Evolutionary conservation across 2,797 vertebrate genomes (phyloP).

Genomic region (Pseudotriccus pelzelni): DNA sequence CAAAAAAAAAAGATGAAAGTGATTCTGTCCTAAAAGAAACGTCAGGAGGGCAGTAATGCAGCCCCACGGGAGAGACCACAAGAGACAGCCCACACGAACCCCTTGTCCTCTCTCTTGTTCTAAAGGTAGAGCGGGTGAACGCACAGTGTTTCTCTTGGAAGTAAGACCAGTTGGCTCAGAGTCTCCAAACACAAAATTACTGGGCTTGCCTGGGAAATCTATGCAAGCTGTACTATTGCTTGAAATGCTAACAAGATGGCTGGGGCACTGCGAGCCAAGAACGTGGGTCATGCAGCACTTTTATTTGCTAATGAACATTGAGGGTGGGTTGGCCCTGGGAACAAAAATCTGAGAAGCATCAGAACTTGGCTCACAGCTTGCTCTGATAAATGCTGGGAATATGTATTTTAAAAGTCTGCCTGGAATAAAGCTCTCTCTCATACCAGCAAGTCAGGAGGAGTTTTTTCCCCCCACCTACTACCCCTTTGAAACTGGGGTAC

Average conservation of each 20-base stretch:
- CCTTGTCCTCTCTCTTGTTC: not conserved
- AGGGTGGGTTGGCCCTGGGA: conserved; percentile 27
- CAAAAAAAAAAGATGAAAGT: not conserved
- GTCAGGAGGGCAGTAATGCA: not conserved
- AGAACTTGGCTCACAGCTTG: not conserved
- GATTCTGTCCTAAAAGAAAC: not conserved
- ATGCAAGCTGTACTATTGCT: not conserved
- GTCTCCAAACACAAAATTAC: conserved; percentile 25
- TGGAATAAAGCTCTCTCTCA: not conserved
- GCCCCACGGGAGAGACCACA: not conserved
- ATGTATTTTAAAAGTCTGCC: not conserved
- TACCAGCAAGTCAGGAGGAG: not conserved
- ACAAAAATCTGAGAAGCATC: conserved; percentile 33
- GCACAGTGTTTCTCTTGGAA: conserved; percentile 30
- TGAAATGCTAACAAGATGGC: conserved; percentile 49
- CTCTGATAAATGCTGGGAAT: conserved; percentile 7
- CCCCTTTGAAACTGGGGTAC: not conserved
- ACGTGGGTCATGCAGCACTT: conserved; percentile 13
- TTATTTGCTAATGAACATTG: conserved; percentile 45
- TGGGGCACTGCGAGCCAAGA: conserved; percentile 8
- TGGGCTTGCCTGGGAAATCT: conserved; percentile 29
- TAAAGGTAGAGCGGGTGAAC: conserved; percentile 11
- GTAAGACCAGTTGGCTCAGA: conserved; percentile 1
- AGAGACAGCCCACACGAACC: not conserved
- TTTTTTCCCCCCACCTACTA: not conserved